Conservation (phyloP, 30 jellyfish, hydroid and myxozoan species). For the Cassiopea andromeda region DNA sequence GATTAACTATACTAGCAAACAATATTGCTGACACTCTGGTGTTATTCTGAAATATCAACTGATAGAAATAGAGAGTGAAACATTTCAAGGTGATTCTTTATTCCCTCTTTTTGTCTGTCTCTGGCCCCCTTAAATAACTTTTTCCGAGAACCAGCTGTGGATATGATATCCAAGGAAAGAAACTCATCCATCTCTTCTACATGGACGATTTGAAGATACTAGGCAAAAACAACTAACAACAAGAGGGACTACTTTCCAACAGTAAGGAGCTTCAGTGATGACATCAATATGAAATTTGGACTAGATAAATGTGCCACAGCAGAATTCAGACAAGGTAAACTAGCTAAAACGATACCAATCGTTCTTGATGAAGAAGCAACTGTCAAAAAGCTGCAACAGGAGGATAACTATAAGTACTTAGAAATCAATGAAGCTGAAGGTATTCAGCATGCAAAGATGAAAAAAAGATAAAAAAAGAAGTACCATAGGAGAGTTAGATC, state of each 20-base stretch:
- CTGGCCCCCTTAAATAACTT: not conserved
- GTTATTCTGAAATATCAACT: not conserved
- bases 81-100: slow-evolving; percentile 49
- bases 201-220: not conserved
- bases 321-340: not conserved
- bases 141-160: not conserved
- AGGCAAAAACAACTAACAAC: not conserved
- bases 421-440: not conserved
- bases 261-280: not conserved
- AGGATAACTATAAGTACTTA: not conserved
- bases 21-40: not conserved
- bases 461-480: not conserved
- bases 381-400: not conserved
- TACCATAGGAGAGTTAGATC: not conserved
- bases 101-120: slow-evolving; percentile 2
- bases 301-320: not conserved
- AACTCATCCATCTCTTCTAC: not conserved
- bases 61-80: slow-evolving; percentile 34
- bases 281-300: not conserved
- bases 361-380: not conserved
- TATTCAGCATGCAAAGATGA: not conserved
- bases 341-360: not conserved
- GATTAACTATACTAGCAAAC: slow-evolving; percentile 32
- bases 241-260: not conserved
- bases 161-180: not conserved